Evolutionary conservation across 1,140 invertebrate genomes (phyloP).

Genomic region (Batillaria attramentaria): DNA sequence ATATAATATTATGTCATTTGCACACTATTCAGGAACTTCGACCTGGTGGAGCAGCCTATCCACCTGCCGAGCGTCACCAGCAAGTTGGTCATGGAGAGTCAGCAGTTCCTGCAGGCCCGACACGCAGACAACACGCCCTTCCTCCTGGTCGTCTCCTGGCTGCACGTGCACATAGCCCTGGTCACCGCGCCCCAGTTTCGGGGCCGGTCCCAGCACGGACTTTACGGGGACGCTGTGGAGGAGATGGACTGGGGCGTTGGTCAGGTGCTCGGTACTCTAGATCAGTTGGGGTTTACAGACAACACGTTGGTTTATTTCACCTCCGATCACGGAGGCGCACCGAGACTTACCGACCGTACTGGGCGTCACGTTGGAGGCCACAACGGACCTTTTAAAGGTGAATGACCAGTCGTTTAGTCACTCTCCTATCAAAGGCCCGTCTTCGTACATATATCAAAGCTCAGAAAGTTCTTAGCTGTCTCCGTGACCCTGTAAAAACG

Average conservation of each 20-base stretch:
- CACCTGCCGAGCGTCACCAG: constrained; percentile 53
- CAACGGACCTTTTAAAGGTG: constrained; percentile 69
- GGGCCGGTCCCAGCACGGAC: constrained; percentile 53
- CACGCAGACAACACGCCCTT: constrained; percentile 47
- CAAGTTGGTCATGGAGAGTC: constrained; percentile 55
- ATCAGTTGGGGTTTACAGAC: constrained; percentile 54
- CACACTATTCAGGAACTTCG: constrained; percentile 53
- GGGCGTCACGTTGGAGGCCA: constrained; percentile 69
- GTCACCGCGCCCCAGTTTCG: constrained; percentile 42
- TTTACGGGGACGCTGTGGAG: constrained; percentile 71
- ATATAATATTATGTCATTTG: no score
- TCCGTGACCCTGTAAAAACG: no score
- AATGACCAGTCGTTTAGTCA: no score
- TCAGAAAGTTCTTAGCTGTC: no score
- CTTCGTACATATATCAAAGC: no score
- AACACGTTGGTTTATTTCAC: constrained; percentile 74
- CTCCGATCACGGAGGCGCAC: constrained; percentile 73
- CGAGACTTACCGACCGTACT: constrained; percentile 69
- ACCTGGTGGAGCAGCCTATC: constrained; percentile 66
- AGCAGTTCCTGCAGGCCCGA: constrained; percentile 54
- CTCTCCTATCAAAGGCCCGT: no score
- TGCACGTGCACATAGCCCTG: constrained; percentile 58
- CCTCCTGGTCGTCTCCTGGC: constrained; percentile 60
- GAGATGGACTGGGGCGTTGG: constrained; percentile 73
- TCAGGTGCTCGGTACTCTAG: constrained; percentile 66